Evolutionary conservation across 2,888 invertebrate genomes (phyloP), one percentile per base, ranked within the genome.

Genomic region (Apeira syringaria): DNA sequence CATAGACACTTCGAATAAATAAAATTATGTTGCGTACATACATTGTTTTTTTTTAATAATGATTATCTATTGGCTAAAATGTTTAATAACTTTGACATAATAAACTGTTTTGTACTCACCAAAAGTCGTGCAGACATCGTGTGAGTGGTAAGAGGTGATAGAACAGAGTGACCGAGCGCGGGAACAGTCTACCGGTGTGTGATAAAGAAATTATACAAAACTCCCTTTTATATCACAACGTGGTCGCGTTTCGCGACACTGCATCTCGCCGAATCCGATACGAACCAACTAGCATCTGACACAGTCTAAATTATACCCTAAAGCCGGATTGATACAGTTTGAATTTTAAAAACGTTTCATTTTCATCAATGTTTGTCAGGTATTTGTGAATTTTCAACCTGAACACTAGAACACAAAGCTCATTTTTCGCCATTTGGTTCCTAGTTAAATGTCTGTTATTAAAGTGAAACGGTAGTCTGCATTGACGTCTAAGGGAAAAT

Each of bases 141-240:
- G 73, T 59, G 61, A 61, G 34, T 30, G 49, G 73, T 58, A 59
- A 61, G 34, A 26, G 49, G 53, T 52, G 56, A 54, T 46, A 61
- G 61, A 68, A 60, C 58, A 60, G 57, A 68, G 61, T 70, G 71
- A 75, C 80, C 80, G 79, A 77, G 55, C 84, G 72, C 80, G 64
- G 64, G 64, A 64, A 64, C 81, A 68, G 78, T 59, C 80, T 61
- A 68, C 56, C 58, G 78, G 75, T 82, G 68, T 86, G 77, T 88
- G 87, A 83, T 85, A 86, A 85, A 86, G 80, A 86, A 85, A 84
- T 85, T 82, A 72, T 76, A 83, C 80, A 78, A 83, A 82, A 86
- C 80, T 86, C 82, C 84, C 87, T 88, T 88, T 87, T 88, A 88
- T 88, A 88, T 83, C 69, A 73, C 87, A 85, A 88, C 88, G 86